Conservation (phyloP, 1,140 invertebrate genomes). For the Delia radicum region DNA sequence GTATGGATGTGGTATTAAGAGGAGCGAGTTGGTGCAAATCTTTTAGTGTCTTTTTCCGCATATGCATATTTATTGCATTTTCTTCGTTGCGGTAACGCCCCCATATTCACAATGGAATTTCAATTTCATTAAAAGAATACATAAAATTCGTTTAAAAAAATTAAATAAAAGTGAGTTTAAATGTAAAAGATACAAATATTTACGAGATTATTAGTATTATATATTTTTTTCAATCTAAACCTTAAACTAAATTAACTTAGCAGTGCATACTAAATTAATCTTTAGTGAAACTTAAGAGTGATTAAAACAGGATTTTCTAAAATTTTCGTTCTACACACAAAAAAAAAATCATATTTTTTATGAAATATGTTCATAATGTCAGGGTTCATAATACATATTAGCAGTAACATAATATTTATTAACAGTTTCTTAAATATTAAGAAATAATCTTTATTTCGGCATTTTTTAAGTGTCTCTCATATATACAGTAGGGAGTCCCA, state of each 20-base stretch:
- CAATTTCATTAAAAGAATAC: constrained; percentile 44
- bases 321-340: no score
- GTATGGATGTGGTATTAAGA: background rate
- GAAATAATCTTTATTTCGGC: no score
- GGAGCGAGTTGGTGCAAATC: background rate
- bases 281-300: no score
- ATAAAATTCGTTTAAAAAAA: background rate
- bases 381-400: no score
- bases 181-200: background rate
- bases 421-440: no score
- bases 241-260: background rate
- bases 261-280: no score
- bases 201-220: background rate
- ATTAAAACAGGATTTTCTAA: no score
- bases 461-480: no score
- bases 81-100: constrained; percentile 53
- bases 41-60: constrained; percentile 31
- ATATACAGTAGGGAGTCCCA: no score
- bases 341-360: no score
- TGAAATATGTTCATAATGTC: no score
- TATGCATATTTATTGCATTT: constrained; percentile 57
- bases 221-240: background rate
- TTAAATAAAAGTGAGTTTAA: background rate
- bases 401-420: no score
- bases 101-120: constrained; percentile 55